Conservation (phyloP, 2,888 invertebrate species). For the Watsonalla binaria region DNA sequence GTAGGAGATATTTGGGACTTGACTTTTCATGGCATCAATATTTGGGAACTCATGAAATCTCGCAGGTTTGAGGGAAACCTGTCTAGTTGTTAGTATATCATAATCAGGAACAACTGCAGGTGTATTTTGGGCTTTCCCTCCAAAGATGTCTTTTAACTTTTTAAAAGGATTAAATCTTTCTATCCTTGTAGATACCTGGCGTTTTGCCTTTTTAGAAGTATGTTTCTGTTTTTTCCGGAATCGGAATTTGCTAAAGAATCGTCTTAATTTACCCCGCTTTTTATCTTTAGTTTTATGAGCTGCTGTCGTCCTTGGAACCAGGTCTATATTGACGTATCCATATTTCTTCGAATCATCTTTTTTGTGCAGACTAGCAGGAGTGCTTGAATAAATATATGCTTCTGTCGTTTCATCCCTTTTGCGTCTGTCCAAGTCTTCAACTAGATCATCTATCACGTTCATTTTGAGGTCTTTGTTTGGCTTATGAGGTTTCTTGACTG, state of each 20-base stretch:
- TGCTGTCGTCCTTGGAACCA: slow-evolving; percentile 35
- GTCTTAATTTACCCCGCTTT: slow-evolving; percentile 16
- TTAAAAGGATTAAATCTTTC: slow-evolving; percentile 45
- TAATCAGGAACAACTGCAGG: slow-evolving; percentile 24
- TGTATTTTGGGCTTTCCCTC: slow-evolving; percentile 5
- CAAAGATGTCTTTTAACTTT: slow-evolving; percentile 39
- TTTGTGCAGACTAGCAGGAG: not conserved
- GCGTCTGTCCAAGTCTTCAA: slow-evolving; percentile 3
- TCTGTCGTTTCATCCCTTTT: slow-evolving; percentile 7
- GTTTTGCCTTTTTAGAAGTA: slow-evolving; percentile 17
- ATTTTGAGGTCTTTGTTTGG: not conserved
- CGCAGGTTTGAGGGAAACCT: slow-evolving; percentile 24
- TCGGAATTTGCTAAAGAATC: slow-evolving; percentile 18
- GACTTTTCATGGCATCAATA: slow-evolving; percentile 32
- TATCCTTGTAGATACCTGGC: slow-evolving; percentile 18
- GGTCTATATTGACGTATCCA: slow-evolving; percentile 35
- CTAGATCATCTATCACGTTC: not conserved
- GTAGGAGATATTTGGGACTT: slow-evolving; percentile 41
- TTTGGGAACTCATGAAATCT: slow-evolving; percentile 23
- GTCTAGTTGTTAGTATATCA: slow-evolving; percentile 22
- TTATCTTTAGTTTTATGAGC: slow-evolving; percentile 25
- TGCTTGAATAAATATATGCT: not conserved
- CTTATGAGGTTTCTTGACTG: not conserved
- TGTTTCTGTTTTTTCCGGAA: slow-evolving; percentile 20
- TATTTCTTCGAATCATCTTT: slow-evolving; percentile 18